These are phyloP conservation scores for Rhizomys pruinosus DNA, from an alignment of 2,113 vertebrate genomes.

Conservation along the genomic window DNA sequence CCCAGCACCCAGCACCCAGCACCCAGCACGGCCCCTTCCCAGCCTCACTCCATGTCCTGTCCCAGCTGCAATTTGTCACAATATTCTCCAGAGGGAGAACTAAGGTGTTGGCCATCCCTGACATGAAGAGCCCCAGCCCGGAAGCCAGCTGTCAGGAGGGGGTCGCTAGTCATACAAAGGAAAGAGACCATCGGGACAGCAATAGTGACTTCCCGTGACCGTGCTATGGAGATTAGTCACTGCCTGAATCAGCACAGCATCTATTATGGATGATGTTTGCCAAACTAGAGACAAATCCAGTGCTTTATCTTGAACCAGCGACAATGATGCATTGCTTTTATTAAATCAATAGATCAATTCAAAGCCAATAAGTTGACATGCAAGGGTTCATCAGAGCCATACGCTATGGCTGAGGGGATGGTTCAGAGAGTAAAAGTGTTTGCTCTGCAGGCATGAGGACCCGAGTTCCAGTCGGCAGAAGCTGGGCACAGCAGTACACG, in stretches of 20 bases:
- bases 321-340: slow-evolving; percentile 63
- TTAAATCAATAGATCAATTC: slow-evolving; percentile 79
- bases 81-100: background rate
- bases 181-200: background rate
- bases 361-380: slow-evolving; percentile 77
- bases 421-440: too few relatives aligned
- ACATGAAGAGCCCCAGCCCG: background rate
- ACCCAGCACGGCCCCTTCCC: background rate
- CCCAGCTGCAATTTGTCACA: background rate
- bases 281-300: slow-evolving; percentile 54
- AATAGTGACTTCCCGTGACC: background rate
- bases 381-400: slow-evolving; percentile 51
- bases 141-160: slow-evolving; percentile 16
- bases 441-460: background rate
- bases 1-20: too few relatives aligned
- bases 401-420: too few relatives aligned
- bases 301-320: slow-evolving; percentile 61
- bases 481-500: too few relatives aligned
- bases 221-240: slow-evolving; percentile 66
- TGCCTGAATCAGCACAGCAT: slow-evolving; percentile 66
- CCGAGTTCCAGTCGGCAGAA: background rate
- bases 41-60: background rate
- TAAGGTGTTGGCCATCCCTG: background rate
- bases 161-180: slow-evolving; percentile 49
- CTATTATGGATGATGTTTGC: slow-evolving; percentile 57